Evolutionary conservation across 2,113 vertebrate species (phyloP), one percentile per base, ranked within the genome.

Genomic region (Sinocyclocheilus maitianheensis): DNA sequence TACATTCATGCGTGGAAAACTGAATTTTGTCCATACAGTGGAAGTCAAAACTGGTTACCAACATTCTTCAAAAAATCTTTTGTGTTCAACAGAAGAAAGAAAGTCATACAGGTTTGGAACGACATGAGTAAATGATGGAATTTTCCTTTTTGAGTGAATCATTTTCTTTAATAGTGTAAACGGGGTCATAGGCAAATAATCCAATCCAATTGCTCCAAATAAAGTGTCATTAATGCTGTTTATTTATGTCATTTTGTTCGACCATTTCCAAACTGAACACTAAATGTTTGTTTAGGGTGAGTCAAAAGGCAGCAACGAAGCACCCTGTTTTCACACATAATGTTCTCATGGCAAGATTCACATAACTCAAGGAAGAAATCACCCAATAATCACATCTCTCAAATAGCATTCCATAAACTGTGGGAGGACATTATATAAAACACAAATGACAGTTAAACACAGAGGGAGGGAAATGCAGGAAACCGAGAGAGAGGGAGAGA

Each of bases 351-450:
- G 58, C n/a, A 24, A 65, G 12, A 26, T 26, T 26, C 40, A 81
- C 79, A 65, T 65, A 13, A 65, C 12, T 24, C n/a, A 26, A 16
- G 24, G 37, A 16, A 81, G 62, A 51, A 81, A 67, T 81, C 79
- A 18, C 40, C 24, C 62, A 51, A 46, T 20, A 67, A n/a, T 46
- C 9, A 5, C 62, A 67, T 67, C n/a, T 48, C 22, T 63, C 34
- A n/a, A 80, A 80, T 20, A 55, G 76, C 48, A 53, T 77, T 30
- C 13, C 60, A 67, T 67, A 46, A 60, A 83, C 24, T 84, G 46
- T 40, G 13, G 80, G 16, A 85, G 20, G 46, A 26, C 53, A 22
- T 58, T 48, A 60, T 51, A 43, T 46, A 58, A 53, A 84, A 48
- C 14, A 30, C 26, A 60, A 84, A 18, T 51, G 26, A 80, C 53